Evolutionary conservation across 2,888 invertebrate genomes (phyloP).

Genomic region (Terebella lapidaria): DNA sequence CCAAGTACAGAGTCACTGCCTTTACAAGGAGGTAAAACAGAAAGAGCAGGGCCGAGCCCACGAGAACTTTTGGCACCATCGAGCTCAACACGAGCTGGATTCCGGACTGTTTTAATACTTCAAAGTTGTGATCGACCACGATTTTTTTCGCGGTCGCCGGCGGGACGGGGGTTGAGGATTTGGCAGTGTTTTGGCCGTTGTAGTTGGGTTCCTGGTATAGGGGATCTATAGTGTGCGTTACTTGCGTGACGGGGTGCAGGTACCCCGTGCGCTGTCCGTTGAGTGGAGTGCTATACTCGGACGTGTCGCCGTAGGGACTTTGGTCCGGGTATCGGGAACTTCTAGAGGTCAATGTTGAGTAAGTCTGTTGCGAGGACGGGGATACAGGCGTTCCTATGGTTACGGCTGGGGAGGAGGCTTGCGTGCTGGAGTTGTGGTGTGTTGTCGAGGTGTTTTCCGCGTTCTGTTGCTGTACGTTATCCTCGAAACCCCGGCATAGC

Average conservation of each 20-base stretch:
- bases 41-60: constrained; percentile 14
- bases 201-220: neutral
- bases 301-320: neutral
- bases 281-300: neutral
- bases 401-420: neutral
- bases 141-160: neutral
- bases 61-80: constrained; percentile 18
- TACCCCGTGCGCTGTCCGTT: neutral
- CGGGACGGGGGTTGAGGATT: neutral
- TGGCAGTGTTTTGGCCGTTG: neutral
- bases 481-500: constrained; percentile 14
- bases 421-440: neutral
- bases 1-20: constrained; percentile 5
- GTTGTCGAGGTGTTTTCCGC: neutral
- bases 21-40: constrained; percentile 17
- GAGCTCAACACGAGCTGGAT: constrained; percentile 7
- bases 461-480: neutral
- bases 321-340: neutral
- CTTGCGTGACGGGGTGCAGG: neutral
- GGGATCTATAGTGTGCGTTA: neutral
- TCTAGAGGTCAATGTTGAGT: neutral
- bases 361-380: neutral
- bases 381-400: neutral
- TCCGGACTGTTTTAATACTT: neutral
- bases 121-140: neutral